Evolutionary conservation across 37 sponge, comb jelly and placozoan species (phyloP).

Genomic region (Halisarca cf. caerulea): DNA sequence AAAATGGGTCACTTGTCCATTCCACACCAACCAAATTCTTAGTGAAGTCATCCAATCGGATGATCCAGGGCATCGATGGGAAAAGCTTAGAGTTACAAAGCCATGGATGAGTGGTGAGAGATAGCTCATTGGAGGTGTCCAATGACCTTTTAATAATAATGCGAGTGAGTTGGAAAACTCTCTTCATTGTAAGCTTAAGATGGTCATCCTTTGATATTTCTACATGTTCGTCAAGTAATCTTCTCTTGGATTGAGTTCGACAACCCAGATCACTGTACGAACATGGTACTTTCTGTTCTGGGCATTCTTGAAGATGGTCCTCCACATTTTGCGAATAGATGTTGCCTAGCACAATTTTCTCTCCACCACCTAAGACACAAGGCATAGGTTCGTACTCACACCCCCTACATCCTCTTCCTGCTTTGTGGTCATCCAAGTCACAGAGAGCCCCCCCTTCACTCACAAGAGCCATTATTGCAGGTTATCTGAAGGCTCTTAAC

Average conservation of each 20-base stretch:
- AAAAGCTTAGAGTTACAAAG: constrained; percentile 8
- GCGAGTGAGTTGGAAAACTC: background rate
- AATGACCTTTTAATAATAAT: background rate
- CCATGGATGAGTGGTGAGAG: background rate
- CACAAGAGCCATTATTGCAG: no score
- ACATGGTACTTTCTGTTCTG: background rate
- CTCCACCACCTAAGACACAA: background rate
- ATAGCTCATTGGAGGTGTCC: background rate
- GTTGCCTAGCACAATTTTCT: background rate
- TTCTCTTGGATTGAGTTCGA: background rate
- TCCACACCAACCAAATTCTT: background rate
- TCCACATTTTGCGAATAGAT: background rate
- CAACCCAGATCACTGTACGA: background rate
- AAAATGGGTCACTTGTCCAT: background rate
- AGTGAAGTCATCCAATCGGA: background rate
- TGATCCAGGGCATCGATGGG: constrained; percentile 3
- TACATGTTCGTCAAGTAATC: background rate
- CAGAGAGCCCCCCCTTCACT: no score
- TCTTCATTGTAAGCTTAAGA: background rate
- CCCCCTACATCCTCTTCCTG: no score
- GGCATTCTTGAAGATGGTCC: background rate
- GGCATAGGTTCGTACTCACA: background rate
- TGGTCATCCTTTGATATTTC: background rate
- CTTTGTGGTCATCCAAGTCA: no score
- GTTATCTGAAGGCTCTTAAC: background rate